These are phyloP conservation scores for Drusus annulatus DNA, from an alignment of 1,140 invertebrate genomes.

Conservation along the genomic window DNA sequence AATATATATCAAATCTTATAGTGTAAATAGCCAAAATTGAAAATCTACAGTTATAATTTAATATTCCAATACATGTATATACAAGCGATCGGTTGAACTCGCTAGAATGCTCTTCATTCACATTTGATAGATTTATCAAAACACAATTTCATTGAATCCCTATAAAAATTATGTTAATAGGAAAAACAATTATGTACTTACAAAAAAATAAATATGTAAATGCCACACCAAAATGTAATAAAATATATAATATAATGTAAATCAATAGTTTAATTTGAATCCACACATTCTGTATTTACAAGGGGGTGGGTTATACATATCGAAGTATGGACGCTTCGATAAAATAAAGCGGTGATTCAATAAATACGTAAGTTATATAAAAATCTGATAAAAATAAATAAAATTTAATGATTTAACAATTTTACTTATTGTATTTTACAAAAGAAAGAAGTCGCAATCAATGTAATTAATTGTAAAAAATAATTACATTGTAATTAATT, in stretches of 20 bases:
- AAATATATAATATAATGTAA: conserved; percentile 40
- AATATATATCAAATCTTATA: conserved; percentile 57
- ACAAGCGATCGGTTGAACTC: conserved; percentile 36
- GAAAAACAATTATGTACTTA: conserved; percentile 41
- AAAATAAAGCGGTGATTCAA: conserved; percentile 23
- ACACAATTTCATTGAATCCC: conserved; percentile 25
- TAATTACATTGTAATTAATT: no score
- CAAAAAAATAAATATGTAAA: conserved; percentile 49
- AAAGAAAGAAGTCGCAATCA: not conserved
- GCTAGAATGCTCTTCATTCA: conserved; percentile 7
- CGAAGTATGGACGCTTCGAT: not conserved
- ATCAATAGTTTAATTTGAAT: conserved; percentile 1
- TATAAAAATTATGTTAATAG: conserved; percentile 42
- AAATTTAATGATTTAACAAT: conserved; percentile 27
- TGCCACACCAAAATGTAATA: conserved; percentile 54
- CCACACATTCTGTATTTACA: not conserved
- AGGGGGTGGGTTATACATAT: not conserved
- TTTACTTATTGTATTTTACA: conserved; percentile 27
- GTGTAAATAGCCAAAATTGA: conserved; percentile 50
- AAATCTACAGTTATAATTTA: conserved; percentile 50
- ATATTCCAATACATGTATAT: conserved; percentile 46
- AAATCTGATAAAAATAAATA: conserved; percentile 40
- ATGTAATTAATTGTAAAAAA: no score
- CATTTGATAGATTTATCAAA: conserved; percentile 41
- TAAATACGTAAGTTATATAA: conserved; percentile 41